Percentiles rank a stretch among this genome's conserved stretches.
These are phyloP conservation scores for Coptodon rendalli DNA, from an alignment of 2,113 vertebrate genomes.

Conservation along the genomic window DNA sequence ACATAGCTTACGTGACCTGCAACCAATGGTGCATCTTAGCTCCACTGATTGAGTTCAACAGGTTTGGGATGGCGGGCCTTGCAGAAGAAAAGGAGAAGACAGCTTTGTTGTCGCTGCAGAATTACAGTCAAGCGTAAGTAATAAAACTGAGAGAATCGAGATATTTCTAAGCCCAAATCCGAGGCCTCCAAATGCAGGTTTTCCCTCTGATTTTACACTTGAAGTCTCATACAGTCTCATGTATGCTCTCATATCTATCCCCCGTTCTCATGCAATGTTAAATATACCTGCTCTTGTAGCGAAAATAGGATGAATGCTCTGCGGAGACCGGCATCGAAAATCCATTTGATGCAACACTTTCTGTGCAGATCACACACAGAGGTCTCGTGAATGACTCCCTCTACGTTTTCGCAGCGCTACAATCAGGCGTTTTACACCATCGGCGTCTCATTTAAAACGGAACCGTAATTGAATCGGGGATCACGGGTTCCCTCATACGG, in stretches of 20 bases:
- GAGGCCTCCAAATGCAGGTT: conserved; percentile 2
- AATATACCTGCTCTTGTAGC: conserved; percentile 43
- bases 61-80: conserved; percentile 11
- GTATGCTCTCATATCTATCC: conserved; percentile 18
- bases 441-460: conserved; percentile 49
- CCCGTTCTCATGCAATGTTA: conserved; percentile 47
- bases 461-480: conserved; percentile 60
- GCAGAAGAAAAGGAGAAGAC: neutral
- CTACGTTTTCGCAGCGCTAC: conserved; percentile 50
- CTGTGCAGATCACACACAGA: conserved; percentile 34
- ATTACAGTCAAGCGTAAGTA: neutral
- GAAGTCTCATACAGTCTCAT: neutral
- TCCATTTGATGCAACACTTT: conserved; percentile 28
- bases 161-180: neutral
- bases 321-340: conserved; percentile 29
- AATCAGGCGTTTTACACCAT: conserved; percentile 35
- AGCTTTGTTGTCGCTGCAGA: neutral
- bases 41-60: conserved; percentile 50
- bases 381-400: conserved; percentile 39
- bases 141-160: neutral
- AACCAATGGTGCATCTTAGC: conserved; percentile 48
- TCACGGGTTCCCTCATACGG: conserved; percentile 12
- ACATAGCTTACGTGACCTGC: conserved; percentile 60
- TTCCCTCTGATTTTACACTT: conserved; percentile 2
- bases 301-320: conserved; percentile 43